A percentile compares a stretch with the other conserved stretches of the same genome.
These are phyloP conservation scores for Euplexia lucipara DNA, from an alignment of 2,888 invertebrate genomes.

Conservation along the genomic window DNA sequence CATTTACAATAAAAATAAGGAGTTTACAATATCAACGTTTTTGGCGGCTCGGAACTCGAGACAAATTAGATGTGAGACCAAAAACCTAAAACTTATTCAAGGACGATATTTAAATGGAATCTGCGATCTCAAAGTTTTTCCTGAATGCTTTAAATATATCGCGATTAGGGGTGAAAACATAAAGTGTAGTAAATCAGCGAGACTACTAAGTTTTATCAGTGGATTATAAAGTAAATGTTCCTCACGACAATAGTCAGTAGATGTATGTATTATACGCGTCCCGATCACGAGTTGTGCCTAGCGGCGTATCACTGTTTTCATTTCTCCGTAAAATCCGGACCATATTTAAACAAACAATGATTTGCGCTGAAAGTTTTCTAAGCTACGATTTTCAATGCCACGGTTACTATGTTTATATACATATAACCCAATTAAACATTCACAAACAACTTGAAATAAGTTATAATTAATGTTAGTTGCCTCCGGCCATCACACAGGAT, in stretches of 20 bases:
- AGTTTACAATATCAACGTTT: conserved; percentile 2
- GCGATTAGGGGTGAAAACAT: conserved; percentile 57
- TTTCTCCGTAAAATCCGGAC: conserved; percentile 13
- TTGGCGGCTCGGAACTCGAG: background rate
- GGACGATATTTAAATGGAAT: conserved; percentile 22
- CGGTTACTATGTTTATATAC: conserved; percentile 26
- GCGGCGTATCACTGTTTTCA: background rate
- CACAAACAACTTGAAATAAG: conserved; percentile 62
- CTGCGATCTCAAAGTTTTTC: conserved; percentile 59
- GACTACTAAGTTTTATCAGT: conserved; percentile 61
- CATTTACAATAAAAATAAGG: background rate
- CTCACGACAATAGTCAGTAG: conserved; percentile 15
- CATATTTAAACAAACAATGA: conserved; percentile 22
- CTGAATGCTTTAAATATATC: conserved; percentile 60
- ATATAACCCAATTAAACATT: conserved; percentile 55
- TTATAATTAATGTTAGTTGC: conserved; percentile 67
- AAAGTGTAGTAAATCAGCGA: conserved; percentile 74
- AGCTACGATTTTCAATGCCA: conserved; percentile 18
- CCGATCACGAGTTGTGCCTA: conserved; percentile 25
- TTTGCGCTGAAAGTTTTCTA: conserved; percentile 15
- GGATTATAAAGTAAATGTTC: conserved; percentile 46
- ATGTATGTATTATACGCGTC: conserved; percentile 47
- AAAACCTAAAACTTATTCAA: conserved; percentile 2
- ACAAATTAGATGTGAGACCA: background rate
- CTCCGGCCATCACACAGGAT: conserved; percentile 60